These are phyloP conservation scores for Pelmatolapia mariae DNA, from an alignment of 2,113 vertebrate genomes.

Conservation along the genomic window DNA sequence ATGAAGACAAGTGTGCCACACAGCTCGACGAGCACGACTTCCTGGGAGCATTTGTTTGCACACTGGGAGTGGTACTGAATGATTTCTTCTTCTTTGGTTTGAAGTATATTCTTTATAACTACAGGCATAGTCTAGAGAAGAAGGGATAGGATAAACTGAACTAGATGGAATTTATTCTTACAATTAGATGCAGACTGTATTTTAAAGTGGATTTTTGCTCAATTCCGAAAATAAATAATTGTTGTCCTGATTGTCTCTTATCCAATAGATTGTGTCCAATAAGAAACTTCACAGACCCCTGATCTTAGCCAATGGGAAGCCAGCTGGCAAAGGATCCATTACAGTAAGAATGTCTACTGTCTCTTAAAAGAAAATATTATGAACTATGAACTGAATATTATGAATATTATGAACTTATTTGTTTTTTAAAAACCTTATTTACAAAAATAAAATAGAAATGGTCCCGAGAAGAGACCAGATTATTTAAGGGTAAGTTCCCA, in stretches of 20 bases:
- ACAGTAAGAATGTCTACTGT: slow-evolving; percentile 68
- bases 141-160: background rate
- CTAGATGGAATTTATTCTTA: background rate
- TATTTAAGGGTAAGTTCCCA: background rate
- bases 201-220: background rate
- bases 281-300: slow-evolving; percentile 92
- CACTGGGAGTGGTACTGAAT: slow-evolving; percentile 80
- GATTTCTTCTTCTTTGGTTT: background rate
- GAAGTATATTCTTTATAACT: background rate
- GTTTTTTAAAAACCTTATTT: background rate
- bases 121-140: background rate
- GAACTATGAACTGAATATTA: background rate
- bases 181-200: background rate
- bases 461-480: background rate
- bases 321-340: slow-evolving; percentile 92
- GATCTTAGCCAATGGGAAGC: slow-evolving; percentile 89
- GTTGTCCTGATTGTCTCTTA: background rate
- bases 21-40: slow-evolving; percentile 96
- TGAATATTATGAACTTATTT: background rate
- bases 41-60: slow-evolving; percentile 92
- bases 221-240: background rate
- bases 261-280: slow-evolving; percentile 91
- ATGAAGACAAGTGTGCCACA: slow-evolving; percentile 92
- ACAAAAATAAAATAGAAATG: background rate
- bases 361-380: background rate